These are phyloP conservation scores for Tachina lurida DNA, from an alignment of 2,888 invertebrate species.

Conservation along the genomic window DNA sequence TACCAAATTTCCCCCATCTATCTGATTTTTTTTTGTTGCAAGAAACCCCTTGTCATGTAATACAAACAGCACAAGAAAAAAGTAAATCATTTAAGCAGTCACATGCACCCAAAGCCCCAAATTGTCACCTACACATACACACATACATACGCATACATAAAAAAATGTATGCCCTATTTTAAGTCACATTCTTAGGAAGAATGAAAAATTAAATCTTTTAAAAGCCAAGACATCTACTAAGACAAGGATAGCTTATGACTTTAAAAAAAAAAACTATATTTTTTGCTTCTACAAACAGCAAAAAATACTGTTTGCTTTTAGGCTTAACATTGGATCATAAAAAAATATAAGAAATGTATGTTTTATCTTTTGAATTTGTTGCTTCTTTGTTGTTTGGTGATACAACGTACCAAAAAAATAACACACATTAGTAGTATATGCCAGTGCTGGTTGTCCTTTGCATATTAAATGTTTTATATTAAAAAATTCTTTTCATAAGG, in stretches of 20 bases:
- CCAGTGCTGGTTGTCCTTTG: constrained; percentile 73
- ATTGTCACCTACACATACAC: constrained; percentile 61
- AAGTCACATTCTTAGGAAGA: constrained; percentile 36
- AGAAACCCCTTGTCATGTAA: constrained; percentile 78
- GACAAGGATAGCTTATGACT: constrained; percentile 55
- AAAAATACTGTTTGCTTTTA: constrained; percentile 55
- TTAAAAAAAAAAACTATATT: neutral
- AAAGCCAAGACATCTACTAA: constrained; percentile 60
- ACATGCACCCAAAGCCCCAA: constrained; percentile 60
- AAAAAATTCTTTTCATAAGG: constrained; percentile 4
- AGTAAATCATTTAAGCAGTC: constrained; percentile 68
- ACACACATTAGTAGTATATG: neutral
- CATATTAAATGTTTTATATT: constrained; percentile 78
- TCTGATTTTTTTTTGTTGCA: constrained; percentile 32
- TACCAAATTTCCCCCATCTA: constrained; percentile 51
- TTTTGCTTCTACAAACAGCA: neutral
- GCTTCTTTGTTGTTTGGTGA: neutral
- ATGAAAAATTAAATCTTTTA: constrained; percentile 68
- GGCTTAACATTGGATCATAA: constrained; percentile 28
- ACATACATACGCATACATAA: neutral
- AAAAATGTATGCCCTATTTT: constrained; percentile 12
- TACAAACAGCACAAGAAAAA: constrained; percentile 49
- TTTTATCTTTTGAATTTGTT: constrained; percentile 48
- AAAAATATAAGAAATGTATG: neutral
- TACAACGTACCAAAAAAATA: constrained; percentile 3